Percentiles rank a stretch among this genome's conserved stretches.
phyloP scores from a whole-genome alignment of 2,888 invertebrate genomes.

The Drymonia ruficornis region DNA sequence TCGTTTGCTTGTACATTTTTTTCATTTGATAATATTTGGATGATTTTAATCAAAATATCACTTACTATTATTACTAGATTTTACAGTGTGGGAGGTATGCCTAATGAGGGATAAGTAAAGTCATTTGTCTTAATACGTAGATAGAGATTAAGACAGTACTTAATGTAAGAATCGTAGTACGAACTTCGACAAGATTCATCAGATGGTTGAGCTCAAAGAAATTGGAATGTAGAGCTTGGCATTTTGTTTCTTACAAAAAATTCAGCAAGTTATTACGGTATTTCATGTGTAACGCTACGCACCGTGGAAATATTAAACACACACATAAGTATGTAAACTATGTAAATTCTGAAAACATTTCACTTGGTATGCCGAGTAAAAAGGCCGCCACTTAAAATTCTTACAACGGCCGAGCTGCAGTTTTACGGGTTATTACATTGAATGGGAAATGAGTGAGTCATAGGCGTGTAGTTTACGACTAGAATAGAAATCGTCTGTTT shows the following conservation, averaged over 20 bases:
- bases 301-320: neutral
- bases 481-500: conserved; percentile 83
- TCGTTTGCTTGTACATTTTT: too few relatives aligned
- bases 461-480: conserved; percentile 78
- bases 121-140: too few relatives aligned
- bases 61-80: too few relatives aligned
- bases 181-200: too few relatives aligned
- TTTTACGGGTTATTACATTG: conserved; percentile 80
- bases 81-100: too few relatives aligned
- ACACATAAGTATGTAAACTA: neutral
- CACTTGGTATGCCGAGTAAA: conserved; percentile 62
- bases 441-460: conserved; percentile 82
- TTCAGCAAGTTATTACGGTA: neutral
- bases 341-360: conserved; percentile 36
- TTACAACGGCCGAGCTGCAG: conserved; percentile 67
- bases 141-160: too few relatives aligned
- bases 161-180: too few relatives aligned
- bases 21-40: too few relatives aligned
- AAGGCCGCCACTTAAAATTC: conserved; percentile 73
- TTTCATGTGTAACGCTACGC: neutral
- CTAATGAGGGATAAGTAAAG: too few relatives aligned
- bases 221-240: too few relatives aligned
- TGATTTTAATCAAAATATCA: too few relatives aligned
- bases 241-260: neutral
- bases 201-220: too few relatives aligned